Percentiles rank a stretch among this genome's conserved stretches.
Conservation (phyloP, 2,113 vertebrate genomes). For the Ondatra zibethicus region DNA sequence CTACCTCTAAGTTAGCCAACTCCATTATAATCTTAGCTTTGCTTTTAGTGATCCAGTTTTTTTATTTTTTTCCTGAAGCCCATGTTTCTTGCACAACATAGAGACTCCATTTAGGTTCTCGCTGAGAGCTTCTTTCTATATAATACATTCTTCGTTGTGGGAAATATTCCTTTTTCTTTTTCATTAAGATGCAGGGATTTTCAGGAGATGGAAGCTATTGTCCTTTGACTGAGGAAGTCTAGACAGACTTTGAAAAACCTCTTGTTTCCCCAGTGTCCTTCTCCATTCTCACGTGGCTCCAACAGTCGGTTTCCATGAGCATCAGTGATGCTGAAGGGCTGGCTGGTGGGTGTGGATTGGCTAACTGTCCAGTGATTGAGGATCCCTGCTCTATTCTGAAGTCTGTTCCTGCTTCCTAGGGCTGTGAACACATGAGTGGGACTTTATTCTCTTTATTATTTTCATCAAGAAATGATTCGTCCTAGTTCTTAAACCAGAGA, state of each 20-base stretch:
- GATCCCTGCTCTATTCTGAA: not conserved
- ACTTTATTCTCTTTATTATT: not conserved
- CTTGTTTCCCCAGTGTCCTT: not conserved
- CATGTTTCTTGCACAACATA: not conserved
- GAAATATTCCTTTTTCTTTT: not conserved
- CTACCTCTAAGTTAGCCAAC: not conserved
- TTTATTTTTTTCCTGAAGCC: not conserved
- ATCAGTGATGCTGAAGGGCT: not conserved
- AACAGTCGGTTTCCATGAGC: not conserved
- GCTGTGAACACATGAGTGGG: not conserved
- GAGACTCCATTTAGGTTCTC: not conserved
- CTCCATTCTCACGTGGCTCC: not conserved
- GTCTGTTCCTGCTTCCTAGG: not conserved
- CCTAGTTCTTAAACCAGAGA: not conserved
- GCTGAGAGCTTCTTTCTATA: not conserved
- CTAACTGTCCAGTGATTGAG: not conserved
- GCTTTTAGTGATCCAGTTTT: conserved; percentile 15
- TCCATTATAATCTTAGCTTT: not conserved
- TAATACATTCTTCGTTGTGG: conserved; percentile 3
- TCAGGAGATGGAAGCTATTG: not conserved
- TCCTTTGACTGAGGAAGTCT: not conserved
- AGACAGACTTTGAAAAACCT: not conserved
- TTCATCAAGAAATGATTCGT: not conserved
- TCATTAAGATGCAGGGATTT: not conserved
- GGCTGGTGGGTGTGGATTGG: not conserved